Evolutionary conservation across 2,797 vertebrate genomes (phyloP).

Genomic region (Sebastes hubbsi): DNA sequence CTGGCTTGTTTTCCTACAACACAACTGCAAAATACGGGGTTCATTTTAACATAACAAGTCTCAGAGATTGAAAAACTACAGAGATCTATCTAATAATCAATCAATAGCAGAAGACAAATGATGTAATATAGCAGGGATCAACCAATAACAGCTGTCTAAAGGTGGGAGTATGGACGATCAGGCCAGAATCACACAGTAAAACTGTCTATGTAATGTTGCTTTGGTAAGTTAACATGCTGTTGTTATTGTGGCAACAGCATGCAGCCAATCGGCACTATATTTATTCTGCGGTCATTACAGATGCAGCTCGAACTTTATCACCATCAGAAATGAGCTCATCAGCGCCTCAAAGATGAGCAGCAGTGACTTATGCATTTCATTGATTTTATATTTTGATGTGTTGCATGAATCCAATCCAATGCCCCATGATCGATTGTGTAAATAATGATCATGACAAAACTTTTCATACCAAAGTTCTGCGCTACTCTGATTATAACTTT

Average conservation of each 20-base stretch:
- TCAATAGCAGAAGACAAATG: conserved; percentile 1
- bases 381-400: not conserved
- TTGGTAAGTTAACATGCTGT: not conserved
- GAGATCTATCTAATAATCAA: not conserved
- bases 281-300: not conserved
- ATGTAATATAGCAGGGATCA: conserved; percentile 11
- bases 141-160: conserved; percentile 20
- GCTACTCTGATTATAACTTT: not conserved
- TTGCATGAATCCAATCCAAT: not conserved
- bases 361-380: not conserved
- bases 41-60: not conserved
- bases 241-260: conserved; percentile 2
- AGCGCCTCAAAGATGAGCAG: not conserved
- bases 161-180: not conserved
- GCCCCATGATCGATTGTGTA: no score
- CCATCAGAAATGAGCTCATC: not conserved
- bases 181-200: not conserved
- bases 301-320: not conserved
- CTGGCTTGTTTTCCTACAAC: conserved; percentile 11
- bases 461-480: not conserved
- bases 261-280: not conserved
- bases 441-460: not conserved
- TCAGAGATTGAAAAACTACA: not conserved
- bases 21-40: not conserved
- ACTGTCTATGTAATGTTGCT: not conserved